These are phyloP conservation scores for Latrodectus geometricus DNA, from an alignment of 1,140 invertebrate species.

Conservation along the genomic window DNA sequence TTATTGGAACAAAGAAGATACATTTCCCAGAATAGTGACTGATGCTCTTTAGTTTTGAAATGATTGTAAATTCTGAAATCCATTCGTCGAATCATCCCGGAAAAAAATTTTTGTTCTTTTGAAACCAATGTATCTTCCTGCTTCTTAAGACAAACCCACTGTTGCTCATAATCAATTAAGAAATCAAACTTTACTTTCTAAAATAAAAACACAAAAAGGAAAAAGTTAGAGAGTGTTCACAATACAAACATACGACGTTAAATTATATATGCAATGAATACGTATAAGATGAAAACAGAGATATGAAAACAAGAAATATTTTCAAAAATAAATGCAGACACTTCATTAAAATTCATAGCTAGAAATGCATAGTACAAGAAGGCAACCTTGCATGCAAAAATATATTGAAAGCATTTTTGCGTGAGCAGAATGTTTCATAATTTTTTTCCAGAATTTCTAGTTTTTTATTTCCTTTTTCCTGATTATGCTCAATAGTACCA, in stretches of 20 bases:
- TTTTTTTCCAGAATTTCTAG: constrained; percentile 1
- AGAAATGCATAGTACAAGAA: constrained; percentile 17
- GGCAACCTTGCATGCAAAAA: constrained; percentile 25
- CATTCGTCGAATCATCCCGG: no score
- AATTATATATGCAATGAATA: constrained; percentile 51
- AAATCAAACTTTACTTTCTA: no score
- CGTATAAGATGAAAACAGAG: constrained; percentile 15
- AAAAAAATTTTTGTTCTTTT: no score
- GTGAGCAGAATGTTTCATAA: not conserved
- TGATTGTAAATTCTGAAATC: no score
- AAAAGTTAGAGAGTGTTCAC: no score
- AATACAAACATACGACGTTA: constrained; percentile 1
- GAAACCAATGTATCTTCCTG: no score
- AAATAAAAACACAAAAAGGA: no score
- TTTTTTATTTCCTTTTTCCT: constrained; percentile 10
- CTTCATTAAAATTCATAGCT: constrained; percentile 49
- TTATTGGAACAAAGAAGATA: no score
- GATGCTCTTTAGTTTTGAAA: no score
- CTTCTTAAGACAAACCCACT: no score
- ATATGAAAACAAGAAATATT: constrained; percentile 9
- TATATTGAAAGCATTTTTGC: constrained; percentile 24
- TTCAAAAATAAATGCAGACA: constrained; percentile 24
- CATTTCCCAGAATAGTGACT: no score
- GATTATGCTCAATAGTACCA: not conserved
- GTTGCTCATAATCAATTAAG: no score